Percentiles rank a stretch among this genome's conserved stretches.
Evolutionary conservation across 1,140 invertebrate genomes (phyloP).

Genomic region (Drosophila pseudoananassae): DNA sequence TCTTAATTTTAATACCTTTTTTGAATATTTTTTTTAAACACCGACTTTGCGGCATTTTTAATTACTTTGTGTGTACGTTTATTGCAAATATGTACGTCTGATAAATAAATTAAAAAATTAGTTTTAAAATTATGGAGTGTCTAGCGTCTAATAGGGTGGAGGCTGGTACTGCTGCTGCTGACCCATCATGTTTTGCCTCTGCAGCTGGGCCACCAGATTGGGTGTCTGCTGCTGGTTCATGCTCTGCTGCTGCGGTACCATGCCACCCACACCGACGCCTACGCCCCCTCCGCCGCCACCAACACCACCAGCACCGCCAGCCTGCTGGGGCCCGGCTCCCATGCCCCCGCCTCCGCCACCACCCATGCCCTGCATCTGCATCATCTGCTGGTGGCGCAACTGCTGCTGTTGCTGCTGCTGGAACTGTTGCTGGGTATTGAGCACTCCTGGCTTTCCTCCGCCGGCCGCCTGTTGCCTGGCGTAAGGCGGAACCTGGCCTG

Average conservation of each 20-base stretch:
- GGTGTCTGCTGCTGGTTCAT: conserved; percentile 86
- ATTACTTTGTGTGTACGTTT: conserved; percentile 27
- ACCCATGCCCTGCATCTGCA: conserved; percentile 82
- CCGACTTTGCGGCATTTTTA: neutral
- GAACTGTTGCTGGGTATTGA: conserved; percentile 76
- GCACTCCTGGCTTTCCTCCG: conserved; percentile 76
- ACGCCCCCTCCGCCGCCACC: conserved; percentile 50
- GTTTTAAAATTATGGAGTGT: conserved; percentile 50
- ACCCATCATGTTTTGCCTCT: conserved; percentile 85
- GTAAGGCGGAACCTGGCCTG: conserved; percentile 85
- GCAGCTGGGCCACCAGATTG: conserved; percentile 87
- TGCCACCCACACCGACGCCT: conserved; percentile 23
- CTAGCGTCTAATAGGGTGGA: conserved; percentile 59
- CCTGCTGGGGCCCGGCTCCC: conserved; percentile 55
- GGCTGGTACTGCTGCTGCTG: conserved; percentile 80
- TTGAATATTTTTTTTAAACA: neutral
- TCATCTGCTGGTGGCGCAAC: conserved; percentile 84
- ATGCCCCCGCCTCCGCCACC: conserved; percentile 55
- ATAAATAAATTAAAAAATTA: conserved; percentile 61
- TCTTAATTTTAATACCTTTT: neutral
- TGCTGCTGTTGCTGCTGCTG: conserved; percentile 82
- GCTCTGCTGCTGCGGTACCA: conserved; percentile 84
- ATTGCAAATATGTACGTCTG: conserved; percentile 62
- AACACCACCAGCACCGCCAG: conserved; percentile 40
- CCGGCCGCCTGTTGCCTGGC: conserved; percentile 70